Conservation (phyloP, 2,113 vertebrate species). For the Emberiza fucata region DNA sequence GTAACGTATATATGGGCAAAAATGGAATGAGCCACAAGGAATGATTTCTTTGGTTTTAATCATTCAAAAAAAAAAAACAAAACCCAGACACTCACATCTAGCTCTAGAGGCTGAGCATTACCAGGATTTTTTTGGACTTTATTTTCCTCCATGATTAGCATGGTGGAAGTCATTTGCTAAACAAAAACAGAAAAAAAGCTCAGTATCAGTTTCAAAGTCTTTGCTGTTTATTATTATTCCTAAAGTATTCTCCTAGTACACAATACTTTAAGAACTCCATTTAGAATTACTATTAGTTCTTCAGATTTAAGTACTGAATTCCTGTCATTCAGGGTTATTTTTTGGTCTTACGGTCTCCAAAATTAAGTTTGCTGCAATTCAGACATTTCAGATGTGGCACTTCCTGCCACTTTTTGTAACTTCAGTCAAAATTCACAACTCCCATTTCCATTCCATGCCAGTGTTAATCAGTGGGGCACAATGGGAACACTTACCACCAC, state of each 20-base stretch:
- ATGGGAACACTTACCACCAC: background rate
- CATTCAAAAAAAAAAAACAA: background rate
- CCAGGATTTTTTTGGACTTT: slow-evolving; percentile 9
- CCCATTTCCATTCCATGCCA: background rate
- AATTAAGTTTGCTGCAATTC: background rate
- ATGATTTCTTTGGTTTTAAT: background rate
- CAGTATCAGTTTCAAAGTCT: background rate
- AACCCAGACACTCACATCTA: slow-evolving; percentile 48
- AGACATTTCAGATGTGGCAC: background rate
- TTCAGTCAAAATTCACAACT: background rate
- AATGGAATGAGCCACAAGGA: background rate
- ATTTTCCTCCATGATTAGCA: background rate
- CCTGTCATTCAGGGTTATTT: background rate
- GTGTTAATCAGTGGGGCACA: background rate
- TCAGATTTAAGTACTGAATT: background rate
- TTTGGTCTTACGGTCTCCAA: background rate
- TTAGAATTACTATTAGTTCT: background rate
- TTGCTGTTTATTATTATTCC: background rate
- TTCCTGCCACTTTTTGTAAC: background rate
- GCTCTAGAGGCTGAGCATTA: background rate
- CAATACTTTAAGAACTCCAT: background rate
- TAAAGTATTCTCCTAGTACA: background rate
- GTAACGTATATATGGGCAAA: background rate
- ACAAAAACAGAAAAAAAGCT: background rate
- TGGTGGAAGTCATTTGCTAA: slow-evolving; percentile 24